Evolutionary conservation across 2,888 invertebrate species (phyloP).

Genomic region (Xestia rhomboidea): DNA sequence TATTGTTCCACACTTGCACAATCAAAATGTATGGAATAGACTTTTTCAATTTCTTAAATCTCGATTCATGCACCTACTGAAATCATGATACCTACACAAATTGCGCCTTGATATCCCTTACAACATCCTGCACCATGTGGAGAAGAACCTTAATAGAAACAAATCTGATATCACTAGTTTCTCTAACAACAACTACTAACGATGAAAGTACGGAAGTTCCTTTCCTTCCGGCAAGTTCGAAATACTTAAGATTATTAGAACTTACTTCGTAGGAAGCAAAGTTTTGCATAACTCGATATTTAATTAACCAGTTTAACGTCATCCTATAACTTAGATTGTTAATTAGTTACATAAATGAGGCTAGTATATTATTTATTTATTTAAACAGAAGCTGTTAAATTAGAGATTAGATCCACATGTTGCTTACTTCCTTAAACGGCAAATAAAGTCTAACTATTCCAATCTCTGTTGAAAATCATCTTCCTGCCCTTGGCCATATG

Average conservation of each 20-base stretch:
- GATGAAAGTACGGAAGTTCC: background rate
- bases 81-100: background rate
- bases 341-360: background rate
- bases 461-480: too few species aligned
- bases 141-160: background rate
- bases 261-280: constrained; percentile 5
- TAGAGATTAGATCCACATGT: too few species aligned
- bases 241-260: constrained; percentile 14
- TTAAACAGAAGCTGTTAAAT: too few species aligned
- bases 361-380: too few species aligned
- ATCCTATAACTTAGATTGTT: background rate
- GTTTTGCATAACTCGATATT: constrained; percentile 9
- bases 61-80: background rate
- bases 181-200: background rate
- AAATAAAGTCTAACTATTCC: too few species aligned
- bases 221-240: background rate
- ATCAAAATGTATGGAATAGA: background rate
- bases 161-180: background rate
- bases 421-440: too few species aligned
- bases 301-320: constrained; percentile 6
- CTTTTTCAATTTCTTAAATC: background rate
- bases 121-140: background rate
- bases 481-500: too few species aligned
- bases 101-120: background rate
- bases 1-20: background rate